Evolutionary conservation across 1,140 invertebrate genomes (phyloP).

Genomic region (Chrysopa pallens): DNA sequence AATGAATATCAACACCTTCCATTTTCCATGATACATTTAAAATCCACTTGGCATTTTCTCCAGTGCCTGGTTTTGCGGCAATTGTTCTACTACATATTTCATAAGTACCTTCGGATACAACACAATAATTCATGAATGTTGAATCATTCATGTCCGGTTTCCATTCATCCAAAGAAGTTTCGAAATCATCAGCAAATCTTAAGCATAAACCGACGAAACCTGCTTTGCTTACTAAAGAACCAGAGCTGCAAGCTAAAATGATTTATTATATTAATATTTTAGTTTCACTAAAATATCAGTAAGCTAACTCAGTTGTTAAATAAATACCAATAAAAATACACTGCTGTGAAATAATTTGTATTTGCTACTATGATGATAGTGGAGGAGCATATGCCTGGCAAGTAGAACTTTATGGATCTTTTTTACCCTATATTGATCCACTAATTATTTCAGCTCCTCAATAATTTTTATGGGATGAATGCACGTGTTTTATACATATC

Average conservation of each 20-base stretch:
- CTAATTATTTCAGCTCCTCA: no score
- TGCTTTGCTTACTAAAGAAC: constrained; percentile 56
- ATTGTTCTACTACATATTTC: constrained; percentile 88
- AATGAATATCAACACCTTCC: constrained; percentile 95
- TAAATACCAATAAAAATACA: no score
- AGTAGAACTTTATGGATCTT: no score
- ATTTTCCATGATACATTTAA: constrained; percentile 97
- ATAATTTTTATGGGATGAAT: no score
- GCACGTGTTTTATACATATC: no score
- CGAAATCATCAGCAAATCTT: constrained; percentile 91
- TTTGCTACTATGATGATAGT: no score
- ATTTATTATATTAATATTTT: background rate
- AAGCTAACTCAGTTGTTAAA: no score
- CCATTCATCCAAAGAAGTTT: constrained; percentile 92
- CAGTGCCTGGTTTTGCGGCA: constrained; percentile 51
- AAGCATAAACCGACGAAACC: constrained; percentile 76
- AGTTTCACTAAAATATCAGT: no score
- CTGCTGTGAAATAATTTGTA: no score
- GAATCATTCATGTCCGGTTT: constrained; percentile 75
- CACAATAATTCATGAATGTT: constrained; percentile 83
- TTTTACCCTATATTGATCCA: no score
- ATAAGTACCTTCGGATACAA: constrained; percentile 95
- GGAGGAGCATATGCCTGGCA: no score
- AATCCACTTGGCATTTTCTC: constrained; percentile 96
- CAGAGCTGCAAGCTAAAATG: constrained; percentile 52